These are phyloP conservation scores for Atethmia centrago DNA, from an alignment of 2,888 invertebrate genomes.

Conservation along the genomic window DNA sequence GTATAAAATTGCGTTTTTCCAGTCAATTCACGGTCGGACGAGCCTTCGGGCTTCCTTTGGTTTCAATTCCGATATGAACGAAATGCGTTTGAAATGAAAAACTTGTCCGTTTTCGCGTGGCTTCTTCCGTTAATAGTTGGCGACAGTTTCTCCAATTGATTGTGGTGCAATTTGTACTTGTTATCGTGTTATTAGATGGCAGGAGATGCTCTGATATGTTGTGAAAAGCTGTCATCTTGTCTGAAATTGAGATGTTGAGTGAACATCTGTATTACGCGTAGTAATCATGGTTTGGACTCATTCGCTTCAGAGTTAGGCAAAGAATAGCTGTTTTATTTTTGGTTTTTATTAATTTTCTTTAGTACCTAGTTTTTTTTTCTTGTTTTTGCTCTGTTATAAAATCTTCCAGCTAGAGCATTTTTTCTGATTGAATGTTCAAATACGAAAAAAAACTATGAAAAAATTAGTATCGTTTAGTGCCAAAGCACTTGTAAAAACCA, in stretches of 20 bases:
- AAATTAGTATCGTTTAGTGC: neutral
- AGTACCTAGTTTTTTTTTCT: neutral
- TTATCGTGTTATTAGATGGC: slow-evolving; percentile 77
- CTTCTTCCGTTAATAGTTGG: slow-evolving; percentile 83
- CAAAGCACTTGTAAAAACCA: neutral
- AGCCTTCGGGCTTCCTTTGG: slow-evolving; percentile 79
- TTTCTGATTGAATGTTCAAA: neutral
- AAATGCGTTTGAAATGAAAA: slow-evolving; percentile 81
- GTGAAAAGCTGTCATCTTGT: slow-evolving; percentile 59
- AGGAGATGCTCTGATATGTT: slow-evolving; percentile 61
- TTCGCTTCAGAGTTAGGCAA: neutral
- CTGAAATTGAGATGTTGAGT: slow-evolving; percentile 51
- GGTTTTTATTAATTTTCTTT: neutral
- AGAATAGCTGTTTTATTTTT: neutral
- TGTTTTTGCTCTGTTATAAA: neutral
- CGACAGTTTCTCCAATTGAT: slow-evolving; percentile 75
- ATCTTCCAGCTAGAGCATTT: neutral
- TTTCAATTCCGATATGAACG: slow-evolving; percentile 83
- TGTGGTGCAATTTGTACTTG: slow-evolving; percentile 79
- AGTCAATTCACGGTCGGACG: slow-evolving; percentile 84
- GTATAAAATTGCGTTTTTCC: slow-evolving; percentile 88
- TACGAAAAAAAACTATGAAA: neutral
- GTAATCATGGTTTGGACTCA: slow-evolving; percentile 22
- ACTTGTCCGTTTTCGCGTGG: slow-evolving; percentile 77
- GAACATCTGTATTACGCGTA: slow-evolving; percentile 54